Evolutionary conservation across 2,888 invertebrate genomes (phyloP).

Genomic region (Lasius platythorax): DNA sequence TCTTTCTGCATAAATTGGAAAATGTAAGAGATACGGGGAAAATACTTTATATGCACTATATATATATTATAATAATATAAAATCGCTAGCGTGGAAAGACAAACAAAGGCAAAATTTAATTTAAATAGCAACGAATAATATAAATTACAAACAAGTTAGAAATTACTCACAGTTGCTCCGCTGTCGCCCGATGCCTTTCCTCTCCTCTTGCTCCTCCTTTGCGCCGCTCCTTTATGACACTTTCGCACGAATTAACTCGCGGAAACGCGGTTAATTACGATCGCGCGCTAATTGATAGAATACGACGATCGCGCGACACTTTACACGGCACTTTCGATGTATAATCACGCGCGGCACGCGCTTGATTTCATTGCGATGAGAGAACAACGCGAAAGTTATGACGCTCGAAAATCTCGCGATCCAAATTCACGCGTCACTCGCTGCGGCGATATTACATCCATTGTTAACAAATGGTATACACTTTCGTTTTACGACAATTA

Average conservation of each 20-base stretch:
- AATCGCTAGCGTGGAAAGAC: neutral
- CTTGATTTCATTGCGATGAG: constrained; percentile 1
- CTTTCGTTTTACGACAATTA: neutral
- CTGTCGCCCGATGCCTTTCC: neutral
- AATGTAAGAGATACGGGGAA: neutral
- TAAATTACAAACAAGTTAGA: neutral
- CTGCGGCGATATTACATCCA: neutral
- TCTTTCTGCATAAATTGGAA: constrained; percentile 2
- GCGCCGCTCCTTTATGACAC: neutral
- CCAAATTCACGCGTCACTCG: neutral
- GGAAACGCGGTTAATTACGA: neutral
- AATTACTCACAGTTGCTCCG: neutral
- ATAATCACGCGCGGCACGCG: neutral
- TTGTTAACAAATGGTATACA: neutral
- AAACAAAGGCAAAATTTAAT: neutral
- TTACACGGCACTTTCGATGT: neutral
- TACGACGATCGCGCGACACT: neutral
- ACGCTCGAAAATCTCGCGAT: neutral
- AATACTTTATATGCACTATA: neutral
- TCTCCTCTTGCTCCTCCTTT: neutral
- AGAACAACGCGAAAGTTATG: neutral
- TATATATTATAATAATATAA: neutral
- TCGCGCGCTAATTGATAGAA: neutral
- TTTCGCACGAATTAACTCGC: neutral
- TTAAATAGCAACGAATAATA: neutral